These are phyloP conservation scores for Isaurus tuberculatus DNA, from an alignment of 92 coral and sea anemone species.

Conservation along the genomic window DNA sequence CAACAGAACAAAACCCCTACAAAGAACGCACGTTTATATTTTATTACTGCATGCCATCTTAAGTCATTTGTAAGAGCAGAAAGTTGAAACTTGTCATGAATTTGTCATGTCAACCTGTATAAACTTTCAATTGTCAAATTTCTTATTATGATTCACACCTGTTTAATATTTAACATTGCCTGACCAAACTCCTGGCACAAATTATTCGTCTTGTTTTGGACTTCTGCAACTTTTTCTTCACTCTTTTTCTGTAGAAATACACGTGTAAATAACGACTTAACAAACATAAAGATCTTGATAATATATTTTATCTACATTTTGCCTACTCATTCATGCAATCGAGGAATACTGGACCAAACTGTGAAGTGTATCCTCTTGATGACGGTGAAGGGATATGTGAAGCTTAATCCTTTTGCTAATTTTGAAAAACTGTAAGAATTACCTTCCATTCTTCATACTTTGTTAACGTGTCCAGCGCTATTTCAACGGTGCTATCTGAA, in stretches of 20 bases:
- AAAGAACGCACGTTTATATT: not conserved
- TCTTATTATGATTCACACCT: slow-evolving; percentile 11
- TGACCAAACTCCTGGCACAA: slow-evolving; percentile 38
- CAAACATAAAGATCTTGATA: not conserved
- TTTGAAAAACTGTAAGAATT: not conserved
- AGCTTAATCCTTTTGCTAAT: not conserved
- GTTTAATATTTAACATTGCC: not conserved
- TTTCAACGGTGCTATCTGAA: not conserved
- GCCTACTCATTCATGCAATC: no score
- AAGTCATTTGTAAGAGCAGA: not conserved
- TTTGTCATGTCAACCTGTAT: not conserved
- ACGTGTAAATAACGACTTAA: not conserved
- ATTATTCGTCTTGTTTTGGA: slow-evolving; percentile 19
- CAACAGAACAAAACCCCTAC: slow-evolving; percentile 6
- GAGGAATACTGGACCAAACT: no score
- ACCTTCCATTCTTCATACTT: slow-evolving; percentile 50
- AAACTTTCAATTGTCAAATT: not conserved
- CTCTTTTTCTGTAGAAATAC: slow-evolving; percentile 18
- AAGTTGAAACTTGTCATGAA: not conserved
- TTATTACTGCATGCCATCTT: not conserved
- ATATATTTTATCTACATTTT: no score
- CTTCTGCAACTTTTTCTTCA: slow-evolving; percentile 26
- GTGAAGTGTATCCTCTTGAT: no score
- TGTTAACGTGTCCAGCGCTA: slow-evolving; percentile 17
- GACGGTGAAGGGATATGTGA: no score